phyloP scores from a whole-genome alignment of 2,113 vertebrate genomes.

The Engraulis encrasicolus region DNA sequence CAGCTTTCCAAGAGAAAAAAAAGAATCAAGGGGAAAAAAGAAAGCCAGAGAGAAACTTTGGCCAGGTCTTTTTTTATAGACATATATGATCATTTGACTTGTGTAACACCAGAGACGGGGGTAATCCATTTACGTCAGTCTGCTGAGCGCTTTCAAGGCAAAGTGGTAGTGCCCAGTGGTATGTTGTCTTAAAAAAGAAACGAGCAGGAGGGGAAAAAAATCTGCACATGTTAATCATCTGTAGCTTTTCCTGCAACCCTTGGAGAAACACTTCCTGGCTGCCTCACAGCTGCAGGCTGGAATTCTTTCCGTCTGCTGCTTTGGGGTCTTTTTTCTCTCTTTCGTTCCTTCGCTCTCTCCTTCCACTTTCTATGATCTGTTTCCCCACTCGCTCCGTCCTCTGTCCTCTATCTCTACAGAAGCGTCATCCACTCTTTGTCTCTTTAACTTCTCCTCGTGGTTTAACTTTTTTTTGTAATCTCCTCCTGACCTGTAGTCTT shows the following conservation, averaged over 20 bases:
- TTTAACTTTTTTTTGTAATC: not conserved
- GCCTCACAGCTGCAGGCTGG: conserved; percentile 18
- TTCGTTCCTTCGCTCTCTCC: not conserved
- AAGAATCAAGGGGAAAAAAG: not conserved
- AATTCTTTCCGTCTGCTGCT: conserved; percentile 23
- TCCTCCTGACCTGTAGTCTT: not conserved
- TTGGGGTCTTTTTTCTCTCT: not conserved
- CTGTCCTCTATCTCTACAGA: not conserved
- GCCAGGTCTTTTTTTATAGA: not conserved
- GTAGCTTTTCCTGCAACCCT: not conserved
- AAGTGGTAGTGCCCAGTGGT: conserved; percentile 6
- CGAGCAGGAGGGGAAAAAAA: too few species aligned
- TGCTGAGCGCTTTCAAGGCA: not conserved
- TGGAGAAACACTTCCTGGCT: conserved; percentile 1
- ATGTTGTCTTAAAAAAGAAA: conserved; percentile 13
- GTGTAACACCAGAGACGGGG: not conserved
- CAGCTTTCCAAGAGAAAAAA: not conserved
- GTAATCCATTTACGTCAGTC: conserved; percentile 8
- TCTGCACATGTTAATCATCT: conserved; percentile 5
- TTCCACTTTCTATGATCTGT: not conserved
- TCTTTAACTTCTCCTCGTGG: not conserved
- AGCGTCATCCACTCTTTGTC: not conserved
- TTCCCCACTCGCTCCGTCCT: not conserved
- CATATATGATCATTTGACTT: not conserved
- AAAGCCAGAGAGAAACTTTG: not conserved